Conservation (phyloP, 2,797 vertebrate species). For the Carapus acus region DNA sequence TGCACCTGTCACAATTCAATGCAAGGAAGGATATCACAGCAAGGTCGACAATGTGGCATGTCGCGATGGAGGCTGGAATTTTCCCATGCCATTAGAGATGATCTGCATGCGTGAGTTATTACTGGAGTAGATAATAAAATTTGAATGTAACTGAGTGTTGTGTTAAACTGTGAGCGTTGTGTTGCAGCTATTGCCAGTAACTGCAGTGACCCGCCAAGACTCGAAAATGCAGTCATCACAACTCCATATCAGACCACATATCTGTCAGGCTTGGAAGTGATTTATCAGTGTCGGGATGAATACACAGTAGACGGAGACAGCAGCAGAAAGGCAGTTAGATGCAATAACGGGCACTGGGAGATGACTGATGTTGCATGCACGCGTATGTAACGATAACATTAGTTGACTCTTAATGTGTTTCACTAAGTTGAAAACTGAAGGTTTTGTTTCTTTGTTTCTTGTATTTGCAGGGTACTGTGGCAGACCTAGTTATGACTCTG, state of each 20-base stretch:
- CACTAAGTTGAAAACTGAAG: too few species aligned
- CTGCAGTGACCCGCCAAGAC: slow-evolving; percentile 38
- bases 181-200: background rate
- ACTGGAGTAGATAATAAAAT: background rate
- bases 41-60: accelerated
- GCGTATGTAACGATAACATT: slow-evolving; percentile 28
- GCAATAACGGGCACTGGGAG: slow-evolving; percentile 41
- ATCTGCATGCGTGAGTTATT: slow-evolving; percentile 50
- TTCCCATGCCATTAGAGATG: accelerated
- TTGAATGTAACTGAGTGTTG: background rate
- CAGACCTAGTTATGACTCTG: too few species aligned
- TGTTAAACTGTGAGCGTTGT: background rate
- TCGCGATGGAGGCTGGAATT: slow-evolving; percentile 18
- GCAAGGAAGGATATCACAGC: slow-evolving; percentile 20
- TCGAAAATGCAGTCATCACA: slow-evolving; percentile 34
- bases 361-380: slow-evolving; percentile 3
- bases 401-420: too few species aligned
- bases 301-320: background rate
- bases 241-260: slow-evolving; percentile 21
- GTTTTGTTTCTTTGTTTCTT: too few species aligned
- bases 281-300: slow-evolving; percentile 33
- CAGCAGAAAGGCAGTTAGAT: slow-evolving; percentile 17
- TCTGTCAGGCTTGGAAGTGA: background rate
- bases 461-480: too few species aligned
- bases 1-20: accelerated